These are phyloP conservation scores for Ophiothrix spiculata DNA, from an alignment of 35 echinoderm and acorn worm species.

Conservation along the genomic window DNA sequence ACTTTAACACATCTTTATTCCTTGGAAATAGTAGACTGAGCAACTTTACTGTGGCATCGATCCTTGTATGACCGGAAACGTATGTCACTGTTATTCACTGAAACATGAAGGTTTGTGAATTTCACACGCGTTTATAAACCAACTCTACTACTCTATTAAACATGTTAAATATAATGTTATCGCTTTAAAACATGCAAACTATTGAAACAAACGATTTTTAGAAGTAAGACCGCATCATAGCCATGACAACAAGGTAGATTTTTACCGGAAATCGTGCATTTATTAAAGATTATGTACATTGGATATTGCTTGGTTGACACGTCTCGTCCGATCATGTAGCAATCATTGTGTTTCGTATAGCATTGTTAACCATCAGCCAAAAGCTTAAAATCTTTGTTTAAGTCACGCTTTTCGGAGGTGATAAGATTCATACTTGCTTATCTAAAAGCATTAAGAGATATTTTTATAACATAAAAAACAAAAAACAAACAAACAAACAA, in stretches of 20 bases:
- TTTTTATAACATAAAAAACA: not conserved
- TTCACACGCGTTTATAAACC: not conserved
- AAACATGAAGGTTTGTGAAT: not conserved
- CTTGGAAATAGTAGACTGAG: too few species aligned
- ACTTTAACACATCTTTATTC: too few species aligned
- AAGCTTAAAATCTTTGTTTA: not conserved
- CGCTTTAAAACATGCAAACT: not conserved
- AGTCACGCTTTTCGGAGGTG: not conserved
- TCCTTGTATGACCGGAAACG: too few species aligned
- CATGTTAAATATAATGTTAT: not conserved
- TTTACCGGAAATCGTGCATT: conserved; percentile 12
- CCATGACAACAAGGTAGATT: conserved; percentile 5
- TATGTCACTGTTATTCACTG: too few species aligned
- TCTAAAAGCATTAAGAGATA: not conserved
- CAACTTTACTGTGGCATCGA: too few species aligned
- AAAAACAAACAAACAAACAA: too few species aligned
- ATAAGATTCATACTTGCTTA: not conserved
- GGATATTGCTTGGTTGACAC: not conserved
- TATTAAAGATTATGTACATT: conserved; percentile 7
- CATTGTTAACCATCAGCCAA: not conserved
- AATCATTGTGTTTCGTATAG: not conserved
- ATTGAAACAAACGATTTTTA: conserved; percentile 11
- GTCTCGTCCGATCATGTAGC: not conserved
- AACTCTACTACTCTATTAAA: not conserved
- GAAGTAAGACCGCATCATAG: not conserved